These are phyloP conservation scores for Hylomyscus alleni DNA, from an alignment of 2,797 vertebrate species.

Conservation along the genomic window DNA sequence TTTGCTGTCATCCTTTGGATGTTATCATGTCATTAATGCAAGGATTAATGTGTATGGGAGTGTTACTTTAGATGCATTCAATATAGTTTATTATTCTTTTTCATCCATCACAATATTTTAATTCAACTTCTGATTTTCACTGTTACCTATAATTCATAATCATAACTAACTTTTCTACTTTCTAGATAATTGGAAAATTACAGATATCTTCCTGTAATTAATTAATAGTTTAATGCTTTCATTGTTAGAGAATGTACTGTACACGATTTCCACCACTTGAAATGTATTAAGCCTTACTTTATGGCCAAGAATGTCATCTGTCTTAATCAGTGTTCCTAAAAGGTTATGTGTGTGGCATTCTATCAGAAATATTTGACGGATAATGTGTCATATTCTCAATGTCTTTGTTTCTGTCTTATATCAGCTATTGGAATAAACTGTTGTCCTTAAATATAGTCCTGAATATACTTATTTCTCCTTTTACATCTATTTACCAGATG, in stretches of 20 bases:
- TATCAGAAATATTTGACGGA: background rate
- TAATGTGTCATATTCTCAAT: background rate
- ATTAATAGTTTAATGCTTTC: background rate
- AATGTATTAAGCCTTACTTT: background rate
- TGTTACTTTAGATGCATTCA: background rate
- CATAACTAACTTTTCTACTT: background rate
- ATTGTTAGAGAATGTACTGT: background rate
- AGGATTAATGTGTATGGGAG: background rate
- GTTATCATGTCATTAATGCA: background rate
- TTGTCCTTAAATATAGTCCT: background rate
- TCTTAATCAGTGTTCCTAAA: background rate
- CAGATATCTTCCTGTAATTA: background rate
- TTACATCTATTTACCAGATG: background rate
- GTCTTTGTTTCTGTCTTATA: background rate
- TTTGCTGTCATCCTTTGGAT: background rate
- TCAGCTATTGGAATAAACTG: background rate
- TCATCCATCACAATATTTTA: background rate
- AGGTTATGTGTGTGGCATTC: background rate
- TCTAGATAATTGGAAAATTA: conserved; percentile 5
- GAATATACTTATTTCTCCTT: background rate
- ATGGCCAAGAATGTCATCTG: background rate
- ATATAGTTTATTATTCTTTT: background rate
- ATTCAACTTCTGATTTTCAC: background rate
- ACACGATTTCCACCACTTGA: background rate
- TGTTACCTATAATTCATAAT: background rate